These are phyloP conservation scores for Biston stratarius DNA, from an alignment of 2,888 invertebrate genomes.

Conservation along the genomic window DNA sequence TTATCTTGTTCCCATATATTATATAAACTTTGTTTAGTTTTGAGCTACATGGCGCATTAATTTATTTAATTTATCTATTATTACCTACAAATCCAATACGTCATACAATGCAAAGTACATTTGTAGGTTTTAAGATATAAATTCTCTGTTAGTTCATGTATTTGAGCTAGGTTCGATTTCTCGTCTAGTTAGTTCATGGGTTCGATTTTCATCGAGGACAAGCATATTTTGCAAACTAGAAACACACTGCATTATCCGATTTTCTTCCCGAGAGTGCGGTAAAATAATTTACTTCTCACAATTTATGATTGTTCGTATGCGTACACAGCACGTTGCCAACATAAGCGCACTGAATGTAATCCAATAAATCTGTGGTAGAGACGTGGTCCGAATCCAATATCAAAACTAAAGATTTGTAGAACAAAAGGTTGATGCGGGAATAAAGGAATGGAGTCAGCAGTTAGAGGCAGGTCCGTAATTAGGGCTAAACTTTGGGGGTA, in stretches of 20 bases:
- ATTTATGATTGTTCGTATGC: conserved; percentile 30
- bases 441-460: conserved; percentile 65
- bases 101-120: too few relatives aligned
- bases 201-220: too few relatives aligned
- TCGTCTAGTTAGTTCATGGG: too few relatives aligned
- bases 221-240: neutral
- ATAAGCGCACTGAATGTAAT: conserved; percentile 54
- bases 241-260: neutral
- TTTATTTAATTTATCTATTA: too few relatives aligned
- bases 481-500: neutral
- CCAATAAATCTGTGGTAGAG: conserved; percentile 60
- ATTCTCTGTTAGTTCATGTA: too few relatives aligned
- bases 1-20: too few relatives aligned
- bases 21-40: too few relatives aligned
- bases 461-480: conserved; percentile 25
- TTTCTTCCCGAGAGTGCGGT: neutral
- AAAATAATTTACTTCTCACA: conserved; percentile 18
- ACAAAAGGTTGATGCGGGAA: conserved; percentile 70
- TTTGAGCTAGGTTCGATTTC: too few relatives aligned
- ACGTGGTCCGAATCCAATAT: conserved; percentile 65
- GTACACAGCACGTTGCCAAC: conserved; percentile 41
- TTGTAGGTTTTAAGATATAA: too few relatives aligned
- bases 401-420: conserved; percentile 66
- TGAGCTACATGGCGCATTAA: too few relatives aligned
- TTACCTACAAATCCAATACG: too few relatives aligned